Percentiles rank a stretch among this genome's conserved stretches.
Evolutionary conservation across 1,140 invertebrate genomes (phyloP).

Genomic region (Listronotus bonariensis): DNA sequence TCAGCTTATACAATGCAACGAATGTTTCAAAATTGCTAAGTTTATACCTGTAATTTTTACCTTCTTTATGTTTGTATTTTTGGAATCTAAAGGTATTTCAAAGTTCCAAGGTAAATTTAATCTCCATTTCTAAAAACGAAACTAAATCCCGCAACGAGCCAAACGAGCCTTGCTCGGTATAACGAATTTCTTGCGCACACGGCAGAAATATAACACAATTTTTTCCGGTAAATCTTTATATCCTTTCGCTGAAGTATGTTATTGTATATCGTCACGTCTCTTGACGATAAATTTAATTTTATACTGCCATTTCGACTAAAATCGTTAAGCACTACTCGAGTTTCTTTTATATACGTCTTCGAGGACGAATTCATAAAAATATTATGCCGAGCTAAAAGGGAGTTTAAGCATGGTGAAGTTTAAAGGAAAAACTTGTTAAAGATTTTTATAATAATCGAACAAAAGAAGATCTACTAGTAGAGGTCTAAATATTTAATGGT

Average conservation of each 20-base stretch:
- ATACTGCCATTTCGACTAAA: slow-evolving; percentile 32
- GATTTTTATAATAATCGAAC: neutral
- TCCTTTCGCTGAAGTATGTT: slow-evolving; percentile 33
- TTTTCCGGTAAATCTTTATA: slow-evolving; percentile 23
- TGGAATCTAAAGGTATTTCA: no score
- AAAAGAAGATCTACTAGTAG: neutral
- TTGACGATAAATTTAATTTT: slow-evolving; percentile 39
- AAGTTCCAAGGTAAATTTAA: neutral
- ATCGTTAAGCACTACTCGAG: slow-evolving; percentile 16
- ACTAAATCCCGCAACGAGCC: neutral
- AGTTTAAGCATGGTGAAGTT: neutral
- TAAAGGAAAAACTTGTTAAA: neutral
- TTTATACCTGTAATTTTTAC: no score
- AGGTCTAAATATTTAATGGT: no score
- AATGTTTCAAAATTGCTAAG: no score
- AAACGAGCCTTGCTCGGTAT: neutral
- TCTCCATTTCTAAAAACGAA: slow-evolving; percentile 2
- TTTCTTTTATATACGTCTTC: slow-evolving; percentile 7
- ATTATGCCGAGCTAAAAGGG: neutral
- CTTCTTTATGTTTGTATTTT: no score
- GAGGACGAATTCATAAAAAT: slow-evolving; percentile 8
- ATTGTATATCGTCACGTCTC: slow-evolving; percentile 41
- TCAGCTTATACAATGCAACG: no score
- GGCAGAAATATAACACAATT: slow-evolving; percentile 20
- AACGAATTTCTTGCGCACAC: slow-evolving; percentile 9